A percentile compares a stretch with the other conserved stretches of the same genome.
Evolutionary conservation across 2,113 vertebrate genomes (phyloP).

Genomic region (Cyphomyrus plagiostoma): DNA sequence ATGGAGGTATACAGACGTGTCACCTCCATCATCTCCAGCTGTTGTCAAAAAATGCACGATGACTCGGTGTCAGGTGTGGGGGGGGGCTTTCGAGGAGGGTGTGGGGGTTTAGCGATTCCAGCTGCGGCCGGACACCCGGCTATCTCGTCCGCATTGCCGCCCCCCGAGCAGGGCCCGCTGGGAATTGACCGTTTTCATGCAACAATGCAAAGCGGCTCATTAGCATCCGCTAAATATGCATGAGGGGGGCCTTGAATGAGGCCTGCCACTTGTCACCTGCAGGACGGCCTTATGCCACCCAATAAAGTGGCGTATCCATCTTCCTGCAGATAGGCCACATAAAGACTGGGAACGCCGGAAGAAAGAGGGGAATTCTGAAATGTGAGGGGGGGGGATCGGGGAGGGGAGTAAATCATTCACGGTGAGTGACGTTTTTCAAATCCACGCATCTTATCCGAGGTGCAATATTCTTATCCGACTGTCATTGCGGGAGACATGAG

Average conservation of each 20-base stretch:
- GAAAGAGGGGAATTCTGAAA: constrained; percentile 76
- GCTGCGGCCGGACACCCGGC: constrained; percentile 57
- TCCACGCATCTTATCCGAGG: constrained; percentile 82
- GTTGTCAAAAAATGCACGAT: constrained; percentile 33
- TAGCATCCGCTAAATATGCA: constrained; percentile 99
- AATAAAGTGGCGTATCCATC: constrained; percentile 95
- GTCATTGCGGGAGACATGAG: constrained; percentile 83
- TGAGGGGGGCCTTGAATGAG: constrained; percentile 88
- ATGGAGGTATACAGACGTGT: constrained; percentile 36
- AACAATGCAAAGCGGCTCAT: constrained; percentile 98
- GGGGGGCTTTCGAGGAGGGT: not conserved
- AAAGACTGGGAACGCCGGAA: constrained; percentile 70
- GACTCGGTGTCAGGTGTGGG: constrained; percentile 4
- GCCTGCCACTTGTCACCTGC: constrained; percentile 80
- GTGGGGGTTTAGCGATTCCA: constrained; percentile 55
- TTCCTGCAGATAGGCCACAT: constrained; percentile 71
- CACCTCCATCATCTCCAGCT: constrained; percentile 40
- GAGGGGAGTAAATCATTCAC: constrained; percentile 70
- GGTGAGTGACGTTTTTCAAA: constrained; percentile 92
- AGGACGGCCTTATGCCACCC: constrained; percentile 93
- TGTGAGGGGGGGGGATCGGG: constrained; percentile 59
- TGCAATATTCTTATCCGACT: constrained; percentile 87
- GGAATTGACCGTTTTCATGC: constrained; percentile 88
- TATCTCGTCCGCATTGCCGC: constrained; percentile 65
- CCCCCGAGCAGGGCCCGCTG: constrained; percentile 72